phyloP scores from a whole-genome alignment of 2,888 invertebrate genomes.

The Sinopyrophorus schimmeli region DNA sequence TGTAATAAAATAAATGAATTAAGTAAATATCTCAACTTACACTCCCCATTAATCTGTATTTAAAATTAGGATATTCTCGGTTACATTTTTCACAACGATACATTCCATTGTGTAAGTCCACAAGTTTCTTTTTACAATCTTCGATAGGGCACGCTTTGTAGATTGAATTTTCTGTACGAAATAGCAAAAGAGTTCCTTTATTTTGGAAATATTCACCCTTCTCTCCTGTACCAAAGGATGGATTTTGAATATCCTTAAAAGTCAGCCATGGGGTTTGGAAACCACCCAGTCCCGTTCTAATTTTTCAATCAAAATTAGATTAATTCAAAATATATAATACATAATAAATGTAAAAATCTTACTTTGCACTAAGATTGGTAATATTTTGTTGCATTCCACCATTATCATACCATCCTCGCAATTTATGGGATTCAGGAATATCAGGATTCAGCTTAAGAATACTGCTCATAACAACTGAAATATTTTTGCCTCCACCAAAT shows the following conservation, averaged over 20 bases:
- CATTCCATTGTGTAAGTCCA: constrained; percentile 84
- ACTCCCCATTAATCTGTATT: constrained; percentile 79
- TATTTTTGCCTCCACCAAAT: constrained; percentile 80
- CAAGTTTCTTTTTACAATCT: constrained; percentile 93
- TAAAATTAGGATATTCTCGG: constrained; percentile 79
- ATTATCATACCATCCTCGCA: constrained; percentile 91
- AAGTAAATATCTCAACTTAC: constrained; percentile 54
- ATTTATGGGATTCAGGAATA: constrained; percentile 78
- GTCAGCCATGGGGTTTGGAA: constrained; percentile 68
- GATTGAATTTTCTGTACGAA: constrained; percentile 80
- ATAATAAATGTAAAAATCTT: constrained; percentile 23
- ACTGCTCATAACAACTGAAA: constrained; percentile 61
- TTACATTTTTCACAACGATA: constrained; percentile 96
- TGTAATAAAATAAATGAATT: no score
- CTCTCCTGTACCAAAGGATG: constrained; percentile 72
- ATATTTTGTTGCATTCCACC: constrained; percentile 67
- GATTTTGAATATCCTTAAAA: constrained; percentile 73
- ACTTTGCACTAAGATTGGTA: constrained; percentile 69
- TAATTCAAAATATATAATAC: not conserved
- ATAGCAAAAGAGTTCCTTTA: constrained; percentile 76
- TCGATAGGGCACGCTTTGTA: constrained; percentile 91
- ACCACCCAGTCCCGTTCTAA: constrained; percentile 32
- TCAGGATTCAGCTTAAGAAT: constrained; percentile 85
- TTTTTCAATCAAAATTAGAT: constrained; percentile 2
- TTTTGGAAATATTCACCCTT: constrained; percentile 81